Conservation (phyloP, 1,140 invertebrate genomes). For the Potamilus streckersoni region DNA sequence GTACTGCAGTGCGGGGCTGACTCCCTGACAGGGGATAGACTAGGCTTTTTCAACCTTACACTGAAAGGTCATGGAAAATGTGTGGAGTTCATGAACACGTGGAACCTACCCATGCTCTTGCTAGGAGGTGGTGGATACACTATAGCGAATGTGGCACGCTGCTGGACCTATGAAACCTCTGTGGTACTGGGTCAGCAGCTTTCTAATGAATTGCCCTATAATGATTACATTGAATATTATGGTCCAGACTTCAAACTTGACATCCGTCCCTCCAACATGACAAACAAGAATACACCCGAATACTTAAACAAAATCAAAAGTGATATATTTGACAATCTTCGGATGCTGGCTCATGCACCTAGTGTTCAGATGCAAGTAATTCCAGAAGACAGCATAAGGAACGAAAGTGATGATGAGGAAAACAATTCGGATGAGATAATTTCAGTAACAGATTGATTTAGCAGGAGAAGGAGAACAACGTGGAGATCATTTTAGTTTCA, state of each 20-base stretch:
- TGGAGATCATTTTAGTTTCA: slow-evolving; percentile 81
- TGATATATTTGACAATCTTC: slow-evolving; percentile 94
- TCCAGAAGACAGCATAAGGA: slow-evolving; percentile 66
- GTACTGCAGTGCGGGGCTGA: slow-evolving; percentile 98
- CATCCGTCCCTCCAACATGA: slow-evolving; percentile 99
- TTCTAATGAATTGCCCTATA: slow-evolving; percentile 97
- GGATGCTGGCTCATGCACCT: slow-evolving; percentile 97
- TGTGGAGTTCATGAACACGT: slow-evolving; percentile 94
- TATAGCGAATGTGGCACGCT: slow-evolving; percentile 95
- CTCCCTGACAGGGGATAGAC: slow-evolving; percentile 94
- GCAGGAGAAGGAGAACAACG: slow-evolving; percentile 84
- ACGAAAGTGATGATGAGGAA: slow-evolving; percentile 75
- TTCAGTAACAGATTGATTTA: slow-evolving; percentile 73
- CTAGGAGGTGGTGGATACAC: slow-evolving; percentile 98
- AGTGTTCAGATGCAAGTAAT: slow-evolving; percentile 92
- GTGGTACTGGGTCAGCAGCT: slow-evolving; percentile 95
- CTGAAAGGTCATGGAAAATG: slow-evolving; percentile 96
- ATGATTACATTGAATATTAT: slow-evolving; percentile 99
- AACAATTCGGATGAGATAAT: slow-evolving; percentile 94
- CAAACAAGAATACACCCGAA: slow-evolving; percentile 98
- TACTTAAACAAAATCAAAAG: slow-evolving; percentile 98
- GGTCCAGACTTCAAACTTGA: slow-evolving; percentile 99
- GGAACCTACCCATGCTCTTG: slow-evolving; percentile 93
- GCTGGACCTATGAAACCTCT: slow-evolving; percentile 99
- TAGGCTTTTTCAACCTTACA: slow-evolving; percentile 99